Percentiles rank a stretch among this genome's conserved stretches.
Evolutionary conservation across 2,113 vertebrate genomes (phyloP).

Genomic region (Barbus barbus): DNA sequence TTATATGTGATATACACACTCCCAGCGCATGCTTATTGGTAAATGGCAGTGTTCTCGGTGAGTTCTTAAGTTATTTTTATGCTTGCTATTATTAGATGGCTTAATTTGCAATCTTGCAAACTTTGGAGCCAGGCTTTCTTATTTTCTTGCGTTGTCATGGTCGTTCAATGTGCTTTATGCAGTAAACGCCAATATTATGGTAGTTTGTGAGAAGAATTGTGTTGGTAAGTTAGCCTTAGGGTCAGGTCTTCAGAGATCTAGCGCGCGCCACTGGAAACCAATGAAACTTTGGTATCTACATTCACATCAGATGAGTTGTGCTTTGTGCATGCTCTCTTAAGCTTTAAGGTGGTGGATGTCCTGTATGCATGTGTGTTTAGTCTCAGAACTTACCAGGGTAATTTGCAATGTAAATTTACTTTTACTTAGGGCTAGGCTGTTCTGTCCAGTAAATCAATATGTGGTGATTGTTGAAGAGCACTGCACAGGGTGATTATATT

Average conservation of each 20-base stretch:
- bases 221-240: neutral
- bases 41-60: conserved; percentile 47
- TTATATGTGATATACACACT: neutral
- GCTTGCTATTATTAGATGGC: conserved; percentile 62
- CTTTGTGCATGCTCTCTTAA: neutral
- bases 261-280: neutral
- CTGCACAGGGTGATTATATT: neutral
- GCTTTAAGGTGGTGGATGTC: neutral
- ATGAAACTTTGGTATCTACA: neutral
- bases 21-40: neutral
- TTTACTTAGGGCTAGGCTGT: neutral
- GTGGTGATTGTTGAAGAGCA: neutral
- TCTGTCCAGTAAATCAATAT: neutral
- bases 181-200: neutral
- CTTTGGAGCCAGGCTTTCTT: neutral
- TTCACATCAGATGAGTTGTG: neutral
- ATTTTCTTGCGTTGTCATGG: neutral
- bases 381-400: neutral
- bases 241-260: neutral
- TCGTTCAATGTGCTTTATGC: neutral
- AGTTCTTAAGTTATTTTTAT: conserved; percentile 62
- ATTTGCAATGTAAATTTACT: conserved; percentile 21
- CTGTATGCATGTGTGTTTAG: neutral
- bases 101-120: conserved; percentile 36
- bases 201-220: neutral